Evolutionary conservation across 2,888 invertebrate genomes (phyloP), one percentile per base, ranked within the genome.

Genomic region (Lepidocyrtinus sp.): DNA sequence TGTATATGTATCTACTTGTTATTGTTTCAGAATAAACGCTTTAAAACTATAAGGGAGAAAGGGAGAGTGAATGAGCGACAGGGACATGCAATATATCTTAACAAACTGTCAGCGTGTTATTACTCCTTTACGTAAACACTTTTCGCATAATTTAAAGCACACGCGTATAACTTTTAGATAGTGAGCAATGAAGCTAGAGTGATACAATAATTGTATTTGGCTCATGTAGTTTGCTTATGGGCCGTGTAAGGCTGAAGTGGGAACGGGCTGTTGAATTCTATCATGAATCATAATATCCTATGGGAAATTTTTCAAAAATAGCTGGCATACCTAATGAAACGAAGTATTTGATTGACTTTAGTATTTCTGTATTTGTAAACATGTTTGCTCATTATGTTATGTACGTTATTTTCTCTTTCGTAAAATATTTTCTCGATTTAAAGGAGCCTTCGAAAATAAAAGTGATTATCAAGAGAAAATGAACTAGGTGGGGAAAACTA

Each of bases 71-170:
- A 12, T 62, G 63, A 72, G 46, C 63, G 70, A 70, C 70, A 71
- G 15, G 21, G 19, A 72, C 64, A 69, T 69, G 69, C 69, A 72
- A 64, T 72, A 72, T 46, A 72, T 72, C 63, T 72, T 64, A 64
- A 50, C 63, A 72, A 72, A 72, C 27, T 72, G 72, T 72, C 72
- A 72, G 45, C 26, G 61, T 63, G 25, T 72, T 64, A 64, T 22
- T 62, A 36, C 36, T 36, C 5, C 36, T 36, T 36, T 36, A n/a
- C n/a, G n/a, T 36, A 12, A 7, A 12, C 12, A 36, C 36, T 36
- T 36, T 36, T 36, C 36, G 36, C 36, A 36, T 36, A 36, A 36
- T 36, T 36, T 36, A 36, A 5, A 36, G 36, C 36, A 36, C 36
- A 36, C 36, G 36, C 12, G 5, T 36, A 5, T 36, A n/a, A n/a